Conservation (phyloP, 2,797 vertebrate species). For the Dendrocincla fuliginosa region DNA sequence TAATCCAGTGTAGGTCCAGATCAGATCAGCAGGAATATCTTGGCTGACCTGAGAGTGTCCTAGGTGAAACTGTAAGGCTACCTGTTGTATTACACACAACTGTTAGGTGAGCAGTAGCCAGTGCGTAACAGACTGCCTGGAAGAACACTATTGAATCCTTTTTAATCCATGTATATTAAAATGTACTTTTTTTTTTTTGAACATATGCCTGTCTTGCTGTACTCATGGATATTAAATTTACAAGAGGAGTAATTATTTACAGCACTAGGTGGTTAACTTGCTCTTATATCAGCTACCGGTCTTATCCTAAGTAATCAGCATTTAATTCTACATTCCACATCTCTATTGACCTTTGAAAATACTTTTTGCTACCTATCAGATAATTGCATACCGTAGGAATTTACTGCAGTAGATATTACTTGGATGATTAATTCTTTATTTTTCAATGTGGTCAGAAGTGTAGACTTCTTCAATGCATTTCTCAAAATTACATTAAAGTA, state of each 20-base stretch:
- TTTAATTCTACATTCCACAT: conserved; percentile 41
- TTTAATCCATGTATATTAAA: not conserved
- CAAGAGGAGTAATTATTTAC: conserved; percentile 15
- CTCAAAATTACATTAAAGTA: not conserved
- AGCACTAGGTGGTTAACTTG: not conserved
- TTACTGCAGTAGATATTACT: not conserved
- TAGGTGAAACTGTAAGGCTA: not conserved
- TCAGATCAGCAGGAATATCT: not conserved
- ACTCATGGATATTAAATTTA: not conserved
- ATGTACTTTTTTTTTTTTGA: not conserved
- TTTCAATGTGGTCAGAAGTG: not conserved
- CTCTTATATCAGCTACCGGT: not conserved
- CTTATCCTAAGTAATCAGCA: conserved; percentile 4
- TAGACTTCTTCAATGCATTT: not conserved
- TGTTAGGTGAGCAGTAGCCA: not conserved
- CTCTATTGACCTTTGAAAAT: conserved; percentile 31
- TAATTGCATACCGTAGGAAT: not conserved
- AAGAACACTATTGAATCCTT: not conserved
- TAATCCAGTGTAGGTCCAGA: not conserved
- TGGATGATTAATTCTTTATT: not conserved
- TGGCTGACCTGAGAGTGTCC: not conserved
- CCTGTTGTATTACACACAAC: not conserved
- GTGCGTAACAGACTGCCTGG: not conserved
- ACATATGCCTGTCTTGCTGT: not conserved
- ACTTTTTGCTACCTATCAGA: not conserved